These are phyloP conservation scores for Ferdinandea cuprea DNA, from an alignment of 2,888 invertebrate species.

Conservation along the genomic window DNA sequence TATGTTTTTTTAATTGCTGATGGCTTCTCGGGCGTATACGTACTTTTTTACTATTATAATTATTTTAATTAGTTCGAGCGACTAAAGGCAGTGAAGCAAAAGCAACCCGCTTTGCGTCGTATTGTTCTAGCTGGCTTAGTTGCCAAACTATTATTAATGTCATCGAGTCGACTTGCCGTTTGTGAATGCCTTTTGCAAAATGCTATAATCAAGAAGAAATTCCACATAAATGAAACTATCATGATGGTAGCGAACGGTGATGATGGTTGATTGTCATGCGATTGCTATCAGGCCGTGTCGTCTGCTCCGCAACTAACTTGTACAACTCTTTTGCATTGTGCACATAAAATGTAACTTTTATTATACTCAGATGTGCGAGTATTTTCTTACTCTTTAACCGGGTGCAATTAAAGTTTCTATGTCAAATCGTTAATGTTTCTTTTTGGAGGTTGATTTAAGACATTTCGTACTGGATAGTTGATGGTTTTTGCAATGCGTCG, in stretches of 20 bases:
- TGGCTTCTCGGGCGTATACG: conserved; percentile 55
- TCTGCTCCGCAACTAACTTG: conserved; percentile 1
- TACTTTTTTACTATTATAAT: conserved; percentile 30
- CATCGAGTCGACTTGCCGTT: conserved; percentile 31
- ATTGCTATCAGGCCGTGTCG: conserved; percentile 32
- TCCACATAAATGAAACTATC: conserved; percentile 22
- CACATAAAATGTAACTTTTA: conserved; percentile 13
- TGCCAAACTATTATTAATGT: conserved; percentile 44
- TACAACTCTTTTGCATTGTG: conserved; percentile 12
- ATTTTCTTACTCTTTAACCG: background rate
- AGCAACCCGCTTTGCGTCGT: background rate
- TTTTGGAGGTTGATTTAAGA: conserved; percentile 3
- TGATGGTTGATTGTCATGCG: conserved; percentile 53
- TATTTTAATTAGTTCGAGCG: conserved; percentile 39
- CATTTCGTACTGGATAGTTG: conserved; percentile 2
- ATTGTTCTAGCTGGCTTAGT: conserved; percentile 18
- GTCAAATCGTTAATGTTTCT: conserved; percentile 48
- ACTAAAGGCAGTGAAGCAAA: conserved; percentile 13
- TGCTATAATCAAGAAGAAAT: conserved; percentile 22
- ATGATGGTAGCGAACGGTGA: conserved; percentile 16
- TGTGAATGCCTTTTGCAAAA: conserved; percentile 12
- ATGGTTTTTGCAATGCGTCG: conserved; percentile 1
- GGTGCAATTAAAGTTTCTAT: conserved; percentile 26
- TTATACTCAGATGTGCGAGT: background rate
- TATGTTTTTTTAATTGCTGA: too few species aligned